Evolutionary conservation across 2,113 vertebrate genomes (phyloP).

Genomic region (Daphoenositta chrysoptera): DNA sequence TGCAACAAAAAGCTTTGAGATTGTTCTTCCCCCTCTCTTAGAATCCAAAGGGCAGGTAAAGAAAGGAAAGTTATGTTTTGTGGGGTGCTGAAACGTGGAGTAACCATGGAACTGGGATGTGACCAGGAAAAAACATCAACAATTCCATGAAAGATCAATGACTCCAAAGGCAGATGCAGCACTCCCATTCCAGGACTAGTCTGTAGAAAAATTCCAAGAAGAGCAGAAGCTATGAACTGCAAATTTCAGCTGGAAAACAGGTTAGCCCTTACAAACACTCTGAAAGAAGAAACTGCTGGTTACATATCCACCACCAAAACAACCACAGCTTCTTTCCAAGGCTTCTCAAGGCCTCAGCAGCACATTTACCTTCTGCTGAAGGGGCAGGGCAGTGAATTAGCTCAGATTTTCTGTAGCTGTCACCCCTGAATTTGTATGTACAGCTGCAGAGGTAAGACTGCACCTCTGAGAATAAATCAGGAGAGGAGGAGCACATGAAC

Average conservation of each 20-base stretch:
- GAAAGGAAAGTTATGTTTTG: not conserved
- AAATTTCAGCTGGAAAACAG: not conserved
- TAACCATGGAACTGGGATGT: not conserved
- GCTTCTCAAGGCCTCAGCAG: not conserved
- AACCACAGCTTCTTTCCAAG: not conserved
- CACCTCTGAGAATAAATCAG: not conserved
- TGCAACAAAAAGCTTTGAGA: not conserved
- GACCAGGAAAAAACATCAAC: not conserved
- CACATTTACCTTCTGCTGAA: not conserved
- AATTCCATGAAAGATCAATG: not conserved
- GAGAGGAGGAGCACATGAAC: not conserved
- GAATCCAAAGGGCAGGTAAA: not conserved
- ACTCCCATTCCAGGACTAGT: not conserved
- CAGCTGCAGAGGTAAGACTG: not conserved
- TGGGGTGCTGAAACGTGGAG: not conserved
- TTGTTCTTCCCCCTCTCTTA: rapidly evolving
- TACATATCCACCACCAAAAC: not conserved
- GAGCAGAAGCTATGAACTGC: not conserved
- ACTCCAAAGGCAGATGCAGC: not conserved
- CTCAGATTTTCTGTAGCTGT: not conserved
- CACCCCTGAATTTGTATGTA: not conserved
- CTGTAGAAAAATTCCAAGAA: not conserved
- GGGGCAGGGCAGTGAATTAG: not conserved
- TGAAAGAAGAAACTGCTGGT: not conserved
- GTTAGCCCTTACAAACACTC: not conserved